Base-by-base conservation (phyloP, 2,797 vertebrate genomes). In the Poeciliopsis infans region DNA sequence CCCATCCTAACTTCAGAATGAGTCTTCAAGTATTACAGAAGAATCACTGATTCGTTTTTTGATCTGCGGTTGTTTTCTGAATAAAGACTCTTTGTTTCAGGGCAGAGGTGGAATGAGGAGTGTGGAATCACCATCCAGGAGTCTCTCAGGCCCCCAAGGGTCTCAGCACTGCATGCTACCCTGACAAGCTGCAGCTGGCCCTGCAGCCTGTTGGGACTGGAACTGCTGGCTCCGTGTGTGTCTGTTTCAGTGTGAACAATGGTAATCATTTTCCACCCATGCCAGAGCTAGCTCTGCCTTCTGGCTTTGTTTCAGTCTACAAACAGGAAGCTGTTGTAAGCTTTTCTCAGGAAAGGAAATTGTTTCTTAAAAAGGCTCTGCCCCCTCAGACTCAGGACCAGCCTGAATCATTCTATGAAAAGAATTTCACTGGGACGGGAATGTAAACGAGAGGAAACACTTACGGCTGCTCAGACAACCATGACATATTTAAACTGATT, bases 251-350 rank as follows among this genome's bases (percentile, higher is more conserved):
- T 77, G 82, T 89, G 85, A 92, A 93, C 89, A 87, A 70, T 20
- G 73, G 81, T 84, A 90, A 90, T 92, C 69, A 90, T 93, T 93
- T 76, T 82, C 84, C 85, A 83, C 82, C 49, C 46, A 85, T n/a
- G 66, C 77, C 82, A 77, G 73, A 85, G 73, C 79, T 81, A 47
- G 69, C 78, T 87, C 45, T 51, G 69, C 76, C 79, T 20, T 64
- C 45, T 84, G 86, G 83, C 84, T 86, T 85, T 51, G 73, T 76
- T 87, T 79, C 80, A 79, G 72, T 72, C 59, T 4, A 45, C 78
- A 87, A 82, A 89, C 74, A 91, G 83, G 77, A 91, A 88, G 72
- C 72, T 16, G 55, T 75, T 1, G 16, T 55, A 81, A 72, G 73
- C 73, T 83, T 49, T 64, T 49, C 61, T 74, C 51, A 43, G n/a